phyloP scores from a whole-genome alignment of 2,113 vertebrate species.

The Columba livia region DNA sequence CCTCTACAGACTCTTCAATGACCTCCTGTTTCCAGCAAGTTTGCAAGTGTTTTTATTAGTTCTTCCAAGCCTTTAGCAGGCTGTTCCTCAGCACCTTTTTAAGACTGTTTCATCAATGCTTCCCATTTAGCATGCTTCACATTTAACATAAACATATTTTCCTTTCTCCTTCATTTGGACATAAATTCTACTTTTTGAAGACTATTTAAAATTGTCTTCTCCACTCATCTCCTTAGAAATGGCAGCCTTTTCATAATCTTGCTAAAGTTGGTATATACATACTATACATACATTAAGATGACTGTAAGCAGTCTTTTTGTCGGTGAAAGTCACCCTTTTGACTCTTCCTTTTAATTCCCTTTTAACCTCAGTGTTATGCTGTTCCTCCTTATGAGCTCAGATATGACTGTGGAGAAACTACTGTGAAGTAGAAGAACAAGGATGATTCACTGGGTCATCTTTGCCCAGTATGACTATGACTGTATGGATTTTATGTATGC shows the following conservation, averaged over 20 bases:
- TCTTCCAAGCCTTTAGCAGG: neutral
- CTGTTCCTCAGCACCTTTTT: neutral
- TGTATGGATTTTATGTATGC: neutral
- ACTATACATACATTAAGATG: neutral
- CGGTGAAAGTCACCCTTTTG: neutral
- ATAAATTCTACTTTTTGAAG: neutral
- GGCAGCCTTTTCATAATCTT: neutral
- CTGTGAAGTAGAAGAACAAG: neutral
- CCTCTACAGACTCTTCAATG: neutral
- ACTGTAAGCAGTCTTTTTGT: neutral
- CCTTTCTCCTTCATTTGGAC: neutral
- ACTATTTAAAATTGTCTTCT: neutral
- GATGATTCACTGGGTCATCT: neutral
- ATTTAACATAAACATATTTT: neutral
- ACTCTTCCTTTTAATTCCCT: neutral
- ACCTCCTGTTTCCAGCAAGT: neutral
- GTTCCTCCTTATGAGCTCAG: neutral
- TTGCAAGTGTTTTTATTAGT: neutral
- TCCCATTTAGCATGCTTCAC: neutral
- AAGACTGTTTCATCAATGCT: neutral
- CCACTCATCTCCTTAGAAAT: neutral
- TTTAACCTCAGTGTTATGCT: neutral
- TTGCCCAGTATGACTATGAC: neutral
- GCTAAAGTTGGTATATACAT: neutral
- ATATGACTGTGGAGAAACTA: neutral